These are phyloP conservation scores for Spodoptera frugiperda DNA, from an alignment of 1,140 invertebrate genomes.

Conservation along the genomic window DNA sequence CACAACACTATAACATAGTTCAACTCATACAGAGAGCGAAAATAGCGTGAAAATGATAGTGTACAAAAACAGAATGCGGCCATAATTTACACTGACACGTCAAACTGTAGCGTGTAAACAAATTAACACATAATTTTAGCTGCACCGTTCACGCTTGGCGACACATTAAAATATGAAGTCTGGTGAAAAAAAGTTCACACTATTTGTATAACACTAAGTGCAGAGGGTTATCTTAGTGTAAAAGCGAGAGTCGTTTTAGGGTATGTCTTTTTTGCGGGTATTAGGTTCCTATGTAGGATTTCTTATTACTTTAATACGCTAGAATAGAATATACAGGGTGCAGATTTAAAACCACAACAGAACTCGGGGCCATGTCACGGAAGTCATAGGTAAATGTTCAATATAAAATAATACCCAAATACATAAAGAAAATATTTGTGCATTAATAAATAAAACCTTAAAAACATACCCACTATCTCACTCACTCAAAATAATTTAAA, in stretches of 20 bases:
- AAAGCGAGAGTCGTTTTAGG: not conserved
- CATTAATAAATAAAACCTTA: not conserved
- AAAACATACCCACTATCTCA: not conserved
- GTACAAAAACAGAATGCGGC: slow-evolving; percentile 24
- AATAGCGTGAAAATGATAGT: slow-evolving; percentile 34
- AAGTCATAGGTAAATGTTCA: no score
- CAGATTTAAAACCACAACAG: no score
- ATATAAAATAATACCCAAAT: no score
- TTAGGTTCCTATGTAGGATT: no score
- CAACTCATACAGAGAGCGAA: slow-evolving; percentile 17
- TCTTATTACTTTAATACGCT: no score
- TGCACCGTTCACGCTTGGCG: slow-evolving; percentile 20
- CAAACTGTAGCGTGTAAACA: slow-evolving; percentile 38
- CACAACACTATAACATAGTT: not conserved
- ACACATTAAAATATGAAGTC: slow-evolving; percentile 32
- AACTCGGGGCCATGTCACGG: no score
- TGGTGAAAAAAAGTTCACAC: slow-evolving; percentile 1
- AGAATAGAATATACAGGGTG: no score
- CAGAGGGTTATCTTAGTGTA: not conserved
- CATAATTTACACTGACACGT: slow-evolving; percentile 25
- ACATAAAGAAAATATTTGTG: no score
- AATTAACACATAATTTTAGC: slow-evolving; percentile 39
- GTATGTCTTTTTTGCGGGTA: not conserved
- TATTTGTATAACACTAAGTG: not conserved
- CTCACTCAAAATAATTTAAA: no score